These are phyloP conservation scores for Spicauda simplicius DNA, from an alignment of 2,888 invertebrate genomes.

Conservation along the genomic window DNA sequence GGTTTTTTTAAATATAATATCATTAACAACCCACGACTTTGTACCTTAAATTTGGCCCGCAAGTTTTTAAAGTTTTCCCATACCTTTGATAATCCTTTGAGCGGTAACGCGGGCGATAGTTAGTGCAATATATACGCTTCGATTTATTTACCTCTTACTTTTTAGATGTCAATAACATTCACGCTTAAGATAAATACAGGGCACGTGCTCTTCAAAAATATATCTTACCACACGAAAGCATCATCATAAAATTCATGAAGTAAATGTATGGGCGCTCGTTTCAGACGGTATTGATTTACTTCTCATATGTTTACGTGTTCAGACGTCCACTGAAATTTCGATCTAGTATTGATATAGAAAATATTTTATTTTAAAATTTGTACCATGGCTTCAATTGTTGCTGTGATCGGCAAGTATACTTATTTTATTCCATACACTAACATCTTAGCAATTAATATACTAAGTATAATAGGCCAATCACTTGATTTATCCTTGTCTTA, in stretches of 20 bases:
- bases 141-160: constrained; percentile 30
- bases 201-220: constrained; percentile 58
- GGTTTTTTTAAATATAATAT: too few species aligned
- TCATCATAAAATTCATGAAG: constrained; percentile 77
- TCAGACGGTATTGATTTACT: constrained; percentile 73
- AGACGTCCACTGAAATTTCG: constrained; percentile 69
- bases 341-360: constrained; percentile 50
- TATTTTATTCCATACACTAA: not conserved
- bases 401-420: not conserved
- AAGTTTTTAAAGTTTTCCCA: too few species aligned
- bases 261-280: constrained; percentile 62
- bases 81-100: too few species aligned
- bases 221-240: constrained; percentile 60
- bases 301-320: constrained; percentile 69
- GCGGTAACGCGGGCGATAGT: not conserved
- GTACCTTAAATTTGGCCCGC: too few species aligned
- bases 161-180: constrained; percentile 43
- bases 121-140: not conserved
- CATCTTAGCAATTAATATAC: too few species aligned
- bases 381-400: not conserved
- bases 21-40: too few species aligned
- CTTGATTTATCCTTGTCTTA: too few species aligned
- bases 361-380: not conserved
- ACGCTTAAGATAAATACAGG: constrained; percentile 40
- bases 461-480: too few species aligned